Evolutionary conservation across 2,113 vertebrate species (phyloP), one percentile per base, ranked within the genome.

Genomic region (Morone saxatilis): DNA sequence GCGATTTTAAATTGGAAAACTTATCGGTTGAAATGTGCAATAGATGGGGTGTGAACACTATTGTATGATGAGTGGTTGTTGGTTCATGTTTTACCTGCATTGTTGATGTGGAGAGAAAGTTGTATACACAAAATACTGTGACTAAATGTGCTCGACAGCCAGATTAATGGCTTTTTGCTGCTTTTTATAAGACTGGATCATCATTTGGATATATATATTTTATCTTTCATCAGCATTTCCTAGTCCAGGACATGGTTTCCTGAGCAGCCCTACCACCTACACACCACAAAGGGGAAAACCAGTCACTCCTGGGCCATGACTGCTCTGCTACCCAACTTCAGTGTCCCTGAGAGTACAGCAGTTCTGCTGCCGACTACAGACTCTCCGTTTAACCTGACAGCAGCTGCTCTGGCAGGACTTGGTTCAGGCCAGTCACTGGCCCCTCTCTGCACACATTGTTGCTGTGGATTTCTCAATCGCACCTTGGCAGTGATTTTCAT

Each of bases 401-500:
- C 79, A 7, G 71, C 71, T 7, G 56, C 73, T 20, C 81, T 67
- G 51, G 63, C 71, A 14, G 87, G 77, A 73, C 65, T 48, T 0
- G 77, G 57, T 19, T 66, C 71, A 0, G 76, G 71, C n/a, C 66
- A 71, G 45, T 86, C 91, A 0, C 60, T 90, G 66, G 91, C 91
- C 5, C 94, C 95, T 2, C 90, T 94, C 62, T 96, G 95, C 56
- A 94, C 92, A 5, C 25, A 88, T 31, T 94, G 94, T 20, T 96
- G 95, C 86, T 96, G 96, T 74, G 94, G 94, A 7, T 86, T 94
- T 71, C 76, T 95, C 60, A 95, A 94, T 78, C 91, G 89, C 31
- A 90, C 85, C 9, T 73, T 96, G 71, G 90, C 91, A 1, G 95
- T 95, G 69, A 91, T 78, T 14, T 95, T 97, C 91, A 97, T 96